Evolutionary conservation across 2,797 vertebrate genomes (phyloP).

Genomic region (Salarias fasciatus): DNA sequence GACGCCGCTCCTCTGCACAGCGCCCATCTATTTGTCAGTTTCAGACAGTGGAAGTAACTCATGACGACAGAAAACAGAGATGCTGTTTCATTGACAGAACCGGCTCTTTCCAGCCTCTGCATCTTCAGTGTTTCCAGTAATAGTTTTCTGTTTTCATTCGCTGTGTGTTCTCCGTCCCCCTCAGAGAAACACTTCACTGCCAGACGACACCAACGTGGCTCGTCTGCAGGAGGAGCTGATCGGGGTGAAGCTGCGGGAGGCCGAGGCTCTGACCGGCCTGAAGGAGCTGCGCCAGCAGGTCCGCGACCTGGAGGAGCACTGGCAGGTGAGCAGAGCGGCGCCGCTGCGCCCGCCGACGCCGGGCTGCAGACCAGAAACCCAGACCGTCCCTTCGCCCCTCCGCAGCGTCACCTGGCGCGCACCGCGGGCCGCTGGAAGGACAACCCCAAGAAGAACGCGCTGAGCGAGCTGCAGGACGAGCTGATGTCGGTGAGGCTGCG

Average conservation of each 20-base stretch:
- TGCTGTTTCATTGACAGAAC: too few relatives aligned
- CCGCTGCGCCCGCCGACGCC: too few relatives aligned
- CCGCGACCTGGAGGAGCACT: constrained; percentile 95
- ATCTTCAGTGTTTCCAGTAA: too few relatives aligned
- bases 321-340: constrained; percentile 95
- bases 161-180: too few relatives aligned
- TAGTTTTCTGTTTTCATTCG: too few relatives aligned
- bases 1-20: too few relatives aligned
- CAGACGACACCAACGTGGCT: constrained; percentile 95
- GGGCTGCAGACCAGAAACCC: too few relatives aligned
- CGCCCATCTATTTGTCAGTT: too few relatives aligned
- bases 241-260: constrained; percentile 94
- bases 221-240: constrained; percentile 96
- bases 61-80: too few relatives aligned
- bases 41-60: too few relatives aligned
- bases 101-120: too few relatives aligned
- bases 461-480: constrained; percentile 95
- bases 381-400: background rate
- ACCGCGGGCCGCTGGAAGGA: constrained; percentile 96
- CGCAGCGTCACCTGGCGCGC: constrained; percentile 91
- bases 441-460: constrained; percentile 88
- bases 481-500: constrained; percentile 93
- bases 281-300: constrained; percentile 95
- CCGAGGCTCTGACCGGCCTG: constrained; percentile 91
- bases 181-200: constrained; percentile 92